Conservation (phyloP, 2,113 vertebrate species). For the Zosterops borbonicus region DNA sequence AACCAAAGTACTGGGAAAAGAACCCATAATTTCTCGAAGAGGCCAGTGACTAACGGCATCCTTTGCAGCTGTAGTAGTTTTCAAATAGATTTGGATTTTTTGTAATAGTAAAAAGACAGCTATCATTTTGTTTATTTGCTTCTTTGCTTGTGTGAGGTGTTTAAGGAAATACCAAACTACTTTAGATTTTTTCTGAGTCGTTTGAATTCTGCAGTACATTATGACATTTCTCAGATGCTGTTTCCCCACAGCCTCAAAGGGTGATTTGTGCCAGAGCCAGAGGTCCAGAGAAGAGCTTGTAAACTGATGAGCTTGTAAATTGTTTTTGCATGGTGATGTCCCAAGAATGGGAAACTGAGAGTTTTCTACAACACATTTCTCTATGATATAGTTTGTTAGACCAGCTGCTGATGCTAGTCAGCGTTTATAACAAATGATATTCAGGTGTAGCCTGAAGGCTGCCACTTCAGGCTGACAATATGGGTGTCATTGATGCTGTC, state of each 20-base stretch:
- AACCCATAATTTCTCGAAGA: background rate
- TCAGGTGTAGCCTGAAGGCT: background rate
- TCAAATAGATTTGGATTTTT: background rate
- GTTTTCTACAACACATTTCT: background rate
- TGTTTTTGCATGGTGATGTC: background rate
- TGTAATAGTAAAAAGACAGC: background rate
- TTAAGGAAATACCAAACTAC: background rate
- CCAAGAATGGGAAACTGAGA: background rate
- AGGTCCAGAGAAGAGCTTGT: background rate
- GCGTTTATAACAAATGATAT: background rate
- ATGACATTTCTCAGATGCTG: background rate
- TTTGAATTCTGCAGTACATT: background rate
- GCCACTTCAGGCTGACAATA: background rate
- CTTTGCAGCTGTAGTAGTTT: fast-evolving
- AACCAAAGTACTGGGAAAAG: background rate
- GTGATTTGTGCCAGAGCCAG: background rate
- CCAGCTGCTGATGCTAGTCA: background rate
- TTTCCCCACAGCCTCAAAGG: fast-evolving
- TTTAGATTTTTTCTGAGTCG: background rate
- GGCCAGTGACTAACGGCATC: background rate
- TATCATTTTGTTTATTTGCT: background rate
- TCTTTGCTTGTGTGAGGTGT: background rate
- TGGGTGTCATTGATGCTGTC: background rate
- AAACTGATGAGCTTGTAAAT: background rate
- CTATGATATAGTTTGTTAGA: background rate